phyloP scores from a whole-genome alignment of 2,888 invertebrate species.

The Drosophila lutescens region DNA sequence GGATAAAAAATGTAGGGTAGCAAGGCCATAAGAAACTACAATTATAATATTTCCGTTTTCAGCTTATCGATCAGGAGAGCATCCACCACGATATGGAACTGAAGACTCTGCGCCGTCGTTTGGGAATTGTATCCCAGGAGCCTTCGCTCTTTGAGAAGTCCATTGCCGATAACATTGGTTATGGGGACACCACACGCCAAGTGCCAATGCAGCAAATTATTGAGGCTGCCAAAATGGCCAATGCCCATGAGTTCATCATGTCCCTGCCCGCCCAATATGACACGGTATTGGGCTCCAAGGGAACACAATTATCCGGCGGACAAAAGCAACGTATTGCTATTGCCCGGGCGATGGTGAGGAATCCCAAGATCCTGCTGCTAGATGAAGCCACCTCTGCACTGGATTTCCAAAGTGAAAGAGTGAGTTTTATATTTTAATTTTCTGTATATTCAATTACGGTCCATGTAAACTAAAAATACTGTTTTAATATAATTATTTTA shows the following conservation, averaged over 20 bases:
- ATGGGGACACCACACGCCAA: constrained; percentile 90
- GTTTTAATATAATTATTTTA: not conserved
- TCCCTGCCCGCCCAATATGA: constrained; percentile 91
- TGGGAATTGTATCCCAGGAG: constrained; percentile 96
- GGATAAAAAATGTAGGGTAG: no score
- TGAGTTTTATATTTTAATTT: constrained; percentile 71
- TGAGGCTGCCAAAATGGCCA: constrained; percentile 91
- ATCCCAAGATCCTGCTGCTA: constrained; percentile 88
- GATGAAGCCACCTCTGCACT: constrained; percentile 93
- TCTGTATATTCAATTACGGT: no score
- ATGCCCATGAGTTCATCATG: constrained; percentile 93
- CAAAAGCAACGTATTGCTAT: constrained; percentile 94
- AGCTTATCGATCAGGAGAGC: constrained; percentile 85
- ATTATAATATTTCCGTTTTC: rapidly evolving
- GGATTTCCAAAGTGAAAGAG: constrained; percentile 90
- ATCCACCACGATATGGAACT: constrained; percentile 86
- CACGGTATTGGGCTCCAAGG: constrained; percentile 89
- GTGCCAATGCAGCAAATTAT: constrained; percentile 90
- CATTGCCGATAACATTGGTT: constrained; percentile 95
- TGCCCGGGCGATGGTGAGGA: constrained; percentile 89
- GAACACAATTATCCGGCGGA: constrained; percentile 91
- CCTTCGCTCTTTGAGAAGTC: constrained; percentile 94
- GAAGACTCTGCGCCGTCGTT: constrained; percentile 88
- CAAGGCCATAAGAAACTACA: no score
- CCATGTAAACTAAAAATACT: no score